Conservation (phyloP, 2,888 invertebrate genomes). For the Imbricaverruca yamaguchii region DNA sequence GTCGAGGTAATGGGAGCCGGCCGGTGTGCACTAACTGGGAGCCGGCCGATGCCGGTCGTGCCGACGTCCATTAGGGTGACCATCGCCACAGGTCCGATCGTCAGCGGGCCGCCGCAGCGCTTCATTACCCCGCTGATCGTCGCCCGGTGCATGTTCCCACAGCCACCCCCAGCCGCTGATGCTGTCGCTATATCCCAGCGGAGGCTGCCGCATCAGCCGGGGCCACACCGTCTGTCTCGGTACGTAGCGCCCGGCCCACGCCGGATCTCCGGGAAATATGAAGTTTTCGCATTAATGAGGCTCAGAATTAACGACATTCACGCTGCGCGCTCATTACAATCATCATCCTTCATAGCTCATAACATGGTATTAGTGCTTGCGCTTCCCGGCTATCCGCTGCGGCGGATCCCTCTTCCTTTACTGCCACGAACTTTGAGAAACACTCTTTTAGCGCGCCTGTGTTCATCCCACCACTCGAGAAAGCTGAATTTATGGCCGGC, state of each 20-base stretch:
- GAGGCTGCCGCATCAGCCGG: no score
- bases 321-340: constrained; percentile 2
- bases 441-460: not conserved
- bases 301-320: not conserved
- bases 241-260: not conserved
- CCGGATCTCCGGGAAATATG: not conserved
- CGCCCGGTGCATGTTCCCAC: not conserved
- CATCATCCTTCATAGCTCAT: constrained; percentile 2
- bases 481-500: not conserved
- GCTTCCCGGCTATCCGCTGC: not conserved
- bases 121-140: not conserved
- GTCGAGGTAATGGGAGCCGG: no score
- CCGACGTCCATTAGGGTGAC: not conserved
- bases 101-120: not conserved
- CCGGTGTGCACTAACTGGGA: no score
- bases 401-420: not conserved
- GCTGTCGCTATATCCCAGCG: no score
- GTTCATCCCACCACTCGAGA: not conserved
- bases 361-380: not conserved
- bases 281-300: not conserved
- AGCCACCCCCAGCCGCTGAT: no score
- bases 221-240: no score
- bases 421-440: not conserved
- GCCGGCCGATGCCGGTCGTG: not conserved
- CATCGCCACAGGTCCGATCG: no score